Evolutionary conservation across 2,113 vertebrate species (phyloP).

Genomic region (Lanius collurio): DNA sequence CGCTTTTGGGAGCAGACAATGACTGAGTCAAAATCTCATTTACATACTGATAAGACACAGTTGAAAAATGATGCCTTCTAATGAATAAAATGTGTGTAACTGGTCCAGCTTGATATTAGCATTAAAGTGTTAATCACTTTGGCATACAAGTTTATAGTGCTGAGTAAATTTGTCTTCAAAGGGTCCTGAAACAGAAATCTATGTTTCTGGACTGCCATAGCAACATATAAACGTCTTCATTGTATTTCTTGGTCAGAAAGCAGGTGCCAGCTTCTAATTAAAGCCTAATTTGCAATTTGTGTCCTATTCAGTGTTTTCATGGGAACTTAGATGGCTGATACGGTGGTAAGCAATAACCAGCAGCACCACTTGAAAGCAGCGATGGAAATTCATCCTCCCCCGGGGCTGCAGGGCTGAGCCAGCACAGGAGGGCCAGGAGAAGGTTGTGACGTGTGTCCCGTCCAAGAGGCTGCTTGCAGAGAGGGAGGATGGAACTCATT

Average conservation of each 20-base stretch:
- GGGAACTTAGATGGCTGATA: constrained; percentile 51
- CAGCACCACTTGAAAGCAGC: not conserved
- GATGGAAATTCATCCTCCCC: constrained; percentile 35
- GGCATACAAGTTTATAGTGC: constrained; percentile 42
- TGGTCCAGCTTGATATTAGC: constrained; percentile 62
- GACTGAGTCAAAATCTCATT: constrained; percentile 59
- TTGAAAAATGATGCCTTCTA: constrained; percentile 61
- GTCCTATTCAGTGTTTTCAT: constrained; percentile 33
- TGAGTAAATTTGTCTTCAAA: constrained; percentile 60
- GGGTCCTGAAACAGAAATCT: constrained; percentile 36
- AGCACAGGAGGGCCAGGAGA: not conserved
- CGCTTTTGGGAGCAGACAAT: constrained; percentile 43
- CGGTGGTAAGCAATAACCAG: not conserved
- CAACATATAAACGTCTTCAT: constrained; percentile 54
- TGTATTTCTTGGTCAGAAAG: constrained; percentile 46
- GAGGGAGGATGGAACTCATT: not conserved
- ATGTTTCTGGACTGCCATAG: constrained; percentile 43
- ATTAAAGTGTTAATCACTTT: constrained; percentile 63
- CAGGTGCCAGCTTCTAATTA: constrained; percentile 66
- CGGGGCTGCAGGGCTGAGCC: not conserved
- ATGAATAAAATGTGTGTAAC: constrained; percentile 63
- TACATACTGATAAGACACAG: constrained; percentile 56
- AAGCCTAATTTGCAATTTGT: constrained; percentile 67
- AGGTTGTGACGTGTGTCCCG: fast-evolving
- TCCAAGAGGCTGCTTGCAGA: not conserved